Evolutionary conservation across 2,888 invertebrate species (phyloP).

Genomic region (Clanis bilineata): DNA sequence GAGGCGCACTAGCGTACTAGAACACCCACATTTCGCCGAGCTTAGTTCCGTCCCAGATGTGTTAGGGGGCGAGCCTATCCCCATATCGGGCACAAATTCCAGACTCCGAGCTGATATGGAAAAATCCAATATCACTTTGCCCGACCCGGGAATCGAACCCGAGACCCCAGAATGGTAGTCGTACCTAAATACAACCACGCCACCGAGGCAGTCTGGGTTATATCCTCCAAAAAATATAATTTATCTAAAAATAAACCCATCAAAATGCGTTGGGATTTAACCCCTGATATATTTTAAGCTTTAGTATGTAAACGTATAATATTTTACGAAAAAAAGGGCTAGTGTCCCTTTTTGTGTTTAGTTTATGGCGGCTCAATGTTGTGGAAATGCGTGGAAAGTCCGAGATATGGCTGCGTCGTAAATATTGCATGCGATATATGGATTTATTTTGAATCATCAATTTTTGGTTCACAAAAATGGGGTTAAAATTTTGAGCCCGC

Average conservation of each 20-base stretch:
- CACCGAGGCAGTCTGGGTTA: too few species aligned
- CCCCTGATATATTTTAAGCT: conserved; percentile 27
- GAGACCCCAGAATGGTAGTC: too few species aligned
- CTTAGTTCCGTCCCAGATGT: too few species aligned
- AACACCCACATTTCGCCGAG: too few species aligned
- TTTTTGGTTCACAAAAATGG: conserved; percentile 4
- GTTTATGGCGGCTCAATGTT: conserved; percentile 68
- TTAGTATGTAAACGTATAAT: conserved; percentile 24
- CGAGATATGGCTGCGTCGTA: conserved; percentile 67
- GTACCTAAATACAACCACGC: too few species aligned
- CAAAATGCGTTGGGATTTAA: neutral
- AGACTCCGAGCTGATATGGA: too few species aligned
- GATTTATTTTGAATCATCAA: conserved; percentile 37
- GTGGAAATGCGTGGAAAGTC: conserved; percentile 69
- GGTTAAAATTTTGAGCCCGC: neutral
- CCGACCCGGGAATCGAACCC: too few species aligned
- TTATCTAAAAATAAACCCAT: neutral
- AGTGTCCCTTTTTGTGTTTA: conserved; percentile 59
- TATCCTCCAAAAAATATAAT: neutral
- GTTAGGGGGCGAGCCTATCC: too few species aligned
- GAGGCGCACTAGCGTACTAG: too few species aligned
- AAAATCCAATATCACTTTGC: too few species aligned
- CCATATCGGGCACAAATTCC: too few species aligned
- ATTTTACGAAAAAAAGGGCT: conserved; percentile 38
- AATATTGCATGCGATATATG: conserved; percentile 57